Evolutionary conservation across 2,888 invertebrate genomes (phyloP).

Genomic region (Acanthosepion lycidas): DNA sequence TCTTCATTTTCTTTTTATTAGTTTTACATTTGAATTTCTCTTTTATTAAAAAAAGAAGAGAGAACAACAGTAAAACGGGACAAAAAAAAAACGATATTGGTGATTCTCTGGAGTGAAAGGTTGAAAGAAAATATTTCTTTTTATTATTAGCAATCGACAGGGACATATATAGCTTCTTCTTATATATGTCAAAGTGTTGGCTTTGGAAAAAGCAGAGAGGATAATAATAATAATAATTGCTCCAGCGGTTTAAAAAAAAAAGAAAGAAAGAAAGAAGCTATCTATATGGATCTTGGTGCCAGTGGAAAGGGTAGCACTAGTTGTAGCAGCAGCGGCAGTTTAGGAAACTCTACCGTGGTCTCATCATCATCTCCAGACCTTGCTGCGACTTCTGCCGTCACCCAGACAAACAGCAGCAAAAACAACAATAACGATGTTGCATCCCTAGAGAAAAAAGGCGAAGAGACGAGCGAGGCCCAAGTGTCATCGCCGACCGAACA

Average conservation of each 20-base stretch:
- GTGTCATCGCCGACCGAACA: background rate
- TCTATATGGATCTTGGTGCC: slow-evolving; percentile 15
- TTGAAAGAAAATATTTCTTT: too few relatives aligned
- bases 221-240: background rate
- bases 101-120: too few relatives aligned
- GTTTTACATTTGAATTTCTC: background rate
- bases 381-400: background rate
- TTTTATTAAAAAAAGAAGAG: background rate
- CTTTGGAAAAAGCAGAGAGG: background rate
- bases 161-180: too few relatives aligned
- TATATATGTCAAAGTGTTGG: too few relatives aligned
- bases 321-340: background rate
- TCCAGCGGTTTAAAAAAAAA: too few relatives aligned
- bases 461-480: background rate
- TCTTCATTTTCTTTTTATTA: background rate
- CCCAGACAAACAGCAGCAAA: background rate
- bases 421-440: background rate
- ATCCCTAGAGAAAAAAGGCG: background rate
- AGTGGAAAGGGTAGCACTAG: slow-evolving; percentile 20
- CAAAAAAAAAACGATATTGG: too few relatives aligned
- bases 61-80: background rate
- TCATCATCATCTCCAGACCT: background rate
- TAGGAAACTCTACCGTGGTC: background rate
- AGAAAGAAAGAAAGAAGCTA: background rate
- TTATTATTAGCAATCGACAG: too few relatives aligned